These are phyloP conservation scores for Oxycera nigricornis DNA, from an alignment of 2,888 invertebrate species.

Conservation along the genomic window DNA sequence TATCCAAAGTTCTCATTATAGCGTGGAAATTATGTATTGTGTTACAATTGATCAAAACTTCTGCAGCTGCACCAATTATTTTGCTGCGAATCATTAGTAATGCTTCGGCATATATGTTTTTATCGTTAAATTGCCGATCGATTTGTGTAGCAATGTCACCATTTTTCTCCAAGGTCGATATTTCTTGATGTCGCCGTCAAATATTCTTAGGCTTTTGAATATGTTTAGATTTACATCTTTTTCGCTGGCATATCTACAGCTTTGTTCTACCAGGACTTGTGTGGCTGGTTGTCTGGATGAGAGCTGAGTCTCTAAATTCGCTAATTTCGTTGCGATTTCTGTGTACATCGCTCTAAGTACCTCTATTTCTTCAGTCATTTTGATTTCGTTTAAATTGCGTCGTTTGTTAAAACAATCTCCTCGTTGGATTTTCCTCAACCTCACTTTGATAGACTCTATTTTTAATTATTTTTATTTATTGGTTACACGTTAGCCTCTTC, in stretches of 20 bases:
- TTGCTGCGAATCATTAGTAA: background rate
- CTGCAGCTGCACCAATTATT: background rate
- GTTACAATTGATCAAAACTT: background rate
- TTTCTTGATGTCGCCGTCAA: background rate
- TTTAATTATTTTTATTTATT: no score
- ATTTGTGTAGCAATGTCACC: background rate
- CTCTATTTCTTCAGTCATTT: background rate
- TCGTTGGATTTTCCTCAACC: background rate
- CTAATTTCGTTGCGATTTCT: background rate
- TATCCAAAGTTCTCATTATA: background rate
- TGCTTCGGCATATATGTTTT: background rate
- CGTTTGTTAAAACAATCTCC: background rate
- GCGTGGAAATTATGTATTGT: conserved; percentile 9
- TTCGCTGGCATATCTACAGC: background rate
- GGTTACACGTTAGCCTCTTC: no score
- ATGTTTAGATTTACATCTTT: background rate
- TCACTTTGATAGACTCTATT: background rate
- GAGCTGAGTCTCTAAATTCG: background rate
- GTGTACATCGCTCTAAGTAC: background rate
- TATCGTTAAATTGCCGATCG: background rate
- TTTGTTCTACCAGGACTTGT: background rate
- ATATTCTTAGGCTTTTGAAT: background rate
- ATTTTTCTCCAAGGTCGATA: background rate
- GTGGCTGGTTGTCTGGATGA: background rate
- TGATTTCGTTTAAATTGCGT: no score